Percentiles rank a stretch among this genome's conserved stretches.
Evolutionary conservation across 35 echinoderm and acorn worm species (phyloP).

Genomic region (Heliocidaris tuberculata): DNA sequence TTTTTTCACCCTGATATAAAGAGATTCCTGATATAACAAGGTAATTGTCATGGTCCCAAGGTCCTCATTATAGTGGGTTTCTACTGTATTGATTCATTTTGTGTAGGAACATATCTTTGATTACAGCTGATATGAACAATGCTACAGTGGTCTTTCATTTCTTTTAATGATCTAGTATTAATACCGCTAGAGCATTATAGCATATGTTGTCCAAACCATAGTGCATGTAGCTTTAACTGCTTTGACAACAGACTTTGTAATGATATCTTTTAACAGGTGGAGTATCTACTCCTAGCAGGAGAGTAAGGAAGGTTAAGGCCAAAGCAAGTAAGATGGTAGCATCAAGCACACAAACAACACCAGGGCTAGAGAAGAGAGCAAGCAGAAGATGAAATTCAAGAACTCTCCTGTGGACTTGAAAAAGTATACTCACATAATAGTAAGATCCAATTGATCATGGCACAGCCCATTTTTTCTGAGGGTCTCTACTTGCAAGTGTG

Average conservation of each 20-base stretch:
- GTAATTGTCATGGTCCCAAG: too few species aligned
- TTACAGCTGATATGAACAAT: too few species aligned
- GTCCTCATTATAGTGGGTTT: too few species aligned
- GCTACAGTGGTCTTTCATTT: too few species aligned
- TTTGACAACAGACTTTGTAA: not conserved
- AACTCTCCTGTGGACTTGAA: not conserved
- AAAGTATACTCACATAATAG: not conserved
- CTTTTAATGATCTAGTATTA: too few species aligned
- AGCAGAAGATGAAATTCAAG: not conserved
- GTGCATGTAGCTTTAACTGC: not conserved
- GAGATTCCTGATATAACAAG: too few species aligned
- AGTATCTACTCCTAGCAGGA: constrained; percentile 32
- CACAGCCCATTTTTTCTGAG: too few species aligned
- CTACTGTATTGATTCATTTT: too few species aligned
- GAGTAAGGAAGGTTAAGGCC: not conserved
- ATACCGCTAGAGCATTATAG: not conserved
- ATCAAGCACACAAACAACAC: constrained; percentile 36
- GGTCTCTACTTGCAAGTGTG: too few species aligned
- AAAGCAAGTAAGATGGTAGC: not conserved
- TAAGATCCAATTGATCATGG: not conserved
- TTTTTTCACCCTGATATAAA: too few species aligned
- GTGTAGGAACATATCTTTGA: too few species aligned
- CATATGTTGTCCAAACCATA: not conserved
- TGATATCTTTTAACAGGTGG: not conserved
- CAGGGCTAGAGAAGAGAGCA: constrained; percentile 1